Evolutionary conservation across 2,113 vertebrate species (phyloP).

Genomic region (Enhydra lutris): DNA sequence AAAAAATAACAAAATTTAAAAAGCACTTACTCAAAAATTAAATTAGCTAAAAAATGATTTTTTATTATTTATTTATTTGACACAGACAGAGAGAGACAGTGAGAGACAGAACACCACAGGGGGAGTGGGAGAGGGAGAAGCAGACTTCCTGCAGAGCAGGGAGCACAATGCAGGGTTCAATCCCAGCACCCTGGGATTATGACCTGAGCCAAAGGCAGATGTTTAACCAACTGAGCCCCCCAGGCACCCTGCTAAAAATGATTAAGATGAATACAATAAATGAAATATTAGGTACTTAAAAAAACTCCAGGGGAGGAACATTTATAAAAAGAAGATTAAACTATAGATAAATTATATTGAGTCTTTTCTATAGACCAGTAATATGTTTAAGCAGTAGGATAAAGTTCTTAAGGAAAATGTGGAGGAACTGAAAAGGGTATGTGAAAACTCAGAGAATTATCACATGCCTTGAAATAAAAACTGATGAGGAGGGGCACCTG

Average conservation of each 20-base stretch:
- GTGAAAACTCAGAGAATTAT: not conserved
- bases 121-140: too few relatives aligned
- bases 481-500: too few relatives aligned
- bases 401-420: not conserved
- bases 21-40: not conserved
- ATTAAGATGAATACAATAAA: not conserved
- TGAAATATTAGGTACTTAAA: not conserved
- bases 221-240: too few relatives aligned
- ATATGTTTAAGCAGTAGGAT: not conserved
- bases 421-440: not conserved
- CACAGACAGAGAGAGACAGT: too few relatives aligned
- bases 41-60: not conserved
- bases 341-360: not conserved
- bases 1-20: not conserved
- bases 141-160: too few relatives aligned
- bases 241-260: not conserved
- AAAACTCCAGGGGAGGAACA: not conserved
- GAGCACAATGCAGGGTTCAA: too few relatives aligned
- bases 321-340: not conserved
- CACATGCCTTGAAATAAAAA: not conserved
- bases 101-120: too few relatives aligned
- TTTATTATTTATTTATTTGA: too few relatives aligned
- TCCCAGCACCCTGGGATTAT: too few relatives aligned
- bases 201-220: too few relatives aligned
- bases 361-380: not conserved